Base-by-base conservation (phyloP, 2,888 invertebrate species). In the Lycophotia porphyrea region DNA sequence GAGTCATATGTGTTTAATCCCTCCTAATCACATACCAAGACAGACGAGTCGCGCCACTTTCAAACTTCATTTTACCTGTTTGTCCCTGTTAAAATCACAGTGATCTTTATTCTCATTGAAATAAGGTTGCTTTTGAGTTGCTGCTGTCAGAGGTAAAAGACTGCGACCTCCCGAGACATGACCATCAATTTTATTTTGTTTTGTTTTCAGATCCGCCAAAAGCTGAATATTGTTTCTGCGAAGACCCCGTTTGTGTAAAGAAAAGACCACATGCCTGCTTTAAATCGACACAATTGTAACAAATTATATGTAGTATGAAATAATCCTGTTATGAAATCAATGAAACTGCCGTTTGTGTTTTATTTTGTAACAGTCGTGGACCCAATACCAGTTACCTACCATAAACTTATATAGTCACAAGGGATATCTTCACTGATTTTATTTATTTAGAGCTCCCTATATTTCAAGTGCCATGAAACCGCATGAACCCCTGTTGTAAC, bases 201-300 rank as follows among this genome's bases (percentile, higher is more conserved):
- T 42, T 15, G n/a, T 52, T 75, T 34, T 52, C 61, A 82, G 82
- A 82, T 55, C 80, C 82, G 2, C 72, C 71, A 5, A 70, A 42
- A 39, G 1, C 18, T 0, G 66, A 67, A n/a, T 80, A n/a, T n/a
- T n/a, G 82, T 15, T 70, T 47, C 70, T 82, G 82, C 27, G 27
- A 67, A 27, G 52, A 58, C 24, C 36, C 31, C 7, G 24, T 7
- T 8, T 81, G 81, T 67, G 11, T 36, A 11, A 15, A n/a, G 3
- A 58, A 49, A 9, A 83, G 63, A 78, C 79, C 84, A 60, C 44
- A 3, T 4, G 63, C 47, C 21, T 81, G 84, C 44, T 73, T 58
- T 27, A 70, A 65, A 24, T 49, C 21, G 18, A 52, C 27, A 27
- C 8, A 58, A 7, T 49, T 49, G 15, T n/a, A n/a, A 39, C 42